These are phyloP conservation scores for Limnothrissa miodon DNA, from an alignment of 2,113 vertebrate genomes.

Conservation along the genomic window DNA sequence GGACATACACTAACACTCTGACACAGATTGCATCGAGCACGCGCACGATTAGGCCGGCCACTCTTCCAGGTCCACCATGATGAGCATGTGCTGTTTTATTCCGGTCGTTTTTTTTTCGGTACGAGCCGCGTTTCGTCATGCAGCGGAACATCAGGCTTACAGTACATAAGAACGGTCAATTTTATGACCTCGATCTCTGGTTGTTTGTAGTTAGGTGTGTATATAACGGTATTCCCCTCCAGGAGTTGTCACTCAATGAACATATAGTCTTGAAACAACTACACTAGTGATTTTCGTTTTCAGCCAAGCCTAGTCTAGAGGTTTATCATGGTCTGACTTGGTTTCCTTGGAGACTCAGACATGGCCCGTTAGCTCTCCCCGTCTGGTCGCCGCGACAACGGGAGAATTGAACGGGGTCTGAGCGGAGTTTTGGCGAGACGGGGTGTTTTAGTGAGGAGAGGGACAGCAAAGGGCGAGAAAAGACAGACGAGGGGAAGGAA, in stretches of 20 bases:
- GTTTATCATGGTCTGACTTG: conserved; percentile 14
- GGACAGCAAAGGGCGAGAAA: neutral
- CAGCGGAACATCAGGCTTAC: neutral
- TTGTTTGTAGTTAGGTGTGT: neutral
- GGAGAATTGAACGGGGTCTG: conserved; percentile 18
- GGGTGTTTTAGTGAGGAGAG: neutral
- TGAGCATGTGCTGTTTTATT: neutral
- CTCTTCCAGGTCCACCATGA: neutral
- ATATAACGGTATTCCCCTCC: neutral
- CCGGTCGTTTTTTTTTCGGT: neutral
- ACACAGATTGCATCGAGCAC: conserved; percentile 41
- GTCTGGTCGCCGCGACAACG: conserved; percentile 34
- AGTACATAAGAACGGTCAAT: neutral
- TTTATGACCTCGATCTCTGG: neutral
- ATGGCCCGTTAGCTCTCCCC: neutral
- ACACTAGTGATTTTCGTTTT: neutral
- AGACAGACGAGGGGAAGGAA: neutral
- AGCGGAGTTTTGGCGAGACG: conserved; percentile 29
- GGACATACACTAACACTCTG: conserved; percentile 36
- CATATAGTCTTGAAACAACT: neutral
- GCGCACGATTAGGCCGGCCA: conserved; percentile 11
- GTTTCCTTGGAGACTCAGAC: conserved; percentile 37
- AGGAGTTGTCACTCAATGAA: neutral
- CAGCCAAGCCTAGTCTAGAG: neutral
- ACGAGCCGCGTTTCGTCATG: neutral